These are phyloP conservation scores for Gonatopus flavifemur DNA, from an alignment of 1,140 invertebrate genomes.

Conservation along the genomic window DNA sequence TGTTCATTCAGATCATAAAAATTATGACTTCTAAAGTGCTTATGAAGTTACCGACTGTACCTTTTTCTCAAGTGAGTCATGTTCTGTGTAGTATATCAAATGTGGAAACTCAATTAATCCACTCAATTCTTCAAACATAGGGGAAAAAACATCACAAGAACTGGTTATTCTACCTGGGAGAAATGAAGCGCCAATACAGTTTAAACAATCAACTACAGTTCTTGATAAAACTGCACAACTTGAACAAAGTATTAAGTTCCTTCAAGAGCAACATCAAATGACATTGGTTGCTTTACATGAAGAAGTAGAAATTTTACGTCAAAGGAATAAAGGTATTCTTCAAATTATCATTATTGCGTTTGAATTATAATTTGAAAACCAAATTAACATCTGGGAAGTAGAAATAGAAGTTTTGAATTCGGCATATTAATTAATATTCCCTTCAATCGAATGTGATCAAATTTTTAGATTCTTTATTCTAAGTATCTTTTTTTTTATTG, in stretches of 20 bases:
- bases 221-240: conserved; percentile 65
- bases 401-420: too few relatives aligned
- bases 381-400: too few relatives aligned
- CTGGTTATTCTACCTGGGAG: conserved; percentile 46
- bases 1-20: too few relatives aligned
- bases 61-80: conserved; percentile 63
- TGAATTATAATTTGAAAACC: too few relatives aligned
- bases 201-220: conserved; percentile 53
- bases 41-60: conserved; percentile 64
- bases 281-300: conserved; percentile 71
- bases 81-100: not conserved
- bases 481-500: conserved; percentile 2
- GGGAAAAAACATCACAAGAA: conserved; percentile 57
- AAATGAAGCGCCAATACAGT: conserved; percentile 42
- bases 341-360: too few relatives aligned
- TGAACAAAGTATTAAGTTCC: conserved; percentile 73
- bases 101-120: not conserved
- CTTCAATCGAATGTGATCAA: too few relatives aligned
- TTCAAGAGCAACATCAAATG: conserved; percentile 72
- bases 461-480: not conserved
- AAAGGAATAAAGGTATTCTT: conserved; percentile 70
- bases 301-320: conserved; percentile 68
- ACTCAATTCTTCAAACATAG: conserved; percentile 30
- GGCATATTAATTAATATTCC: too few relatives aligned
- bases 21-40: conserved; percentile 69